Percentiles rank a stretch among this genome's conserved stretches.
These are phyloP conservation scores for Phocides pigmalion DNA, from an alignment of 1,140 invertebrate genomes.

Conservation along the genomic window DNA sequence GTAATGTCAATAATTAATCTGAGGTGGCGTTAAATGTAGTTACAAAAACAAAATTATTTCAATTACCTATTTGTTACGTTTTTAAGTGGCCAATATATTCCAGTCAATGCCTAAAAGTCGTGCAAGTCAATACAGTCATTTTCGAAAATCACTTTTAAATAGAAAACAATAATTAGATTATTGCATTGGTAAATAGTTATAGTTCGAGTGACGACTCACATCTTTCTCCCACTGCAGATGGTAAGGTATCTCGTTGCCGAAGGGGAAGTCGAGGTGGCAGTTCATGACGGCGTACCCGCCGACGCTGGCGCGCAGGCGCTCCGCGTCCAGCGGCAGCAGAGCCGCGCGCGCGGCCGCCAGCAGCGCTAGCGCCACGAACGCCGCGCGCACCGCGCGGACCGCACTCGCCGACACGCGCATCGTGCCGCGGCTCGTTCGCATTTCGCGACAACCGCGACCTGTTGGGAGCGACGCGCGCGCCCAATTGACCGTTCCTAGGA, in stretches of 20 bases:
- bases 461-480: constrained; percentile 27
- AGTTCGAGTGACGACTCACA: constrained; percentile 84
- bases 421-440: constrained; percentile 19
- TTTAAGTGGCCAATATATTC: too few species aligned
- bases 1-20: too few species aligned
- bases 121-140: too few species aligned
- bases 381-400: constrained; percentile 61
- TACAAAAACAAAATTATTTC: too few species aligned
- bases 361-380: constrained; percentile 74
- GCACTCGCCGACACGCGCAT: constrained; percentile 71
- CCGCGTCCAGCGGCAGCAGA: not conserved
- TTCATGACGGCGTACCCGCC: constrained; percentile 94
- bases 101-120: too few species aligned
- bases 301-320: constrained; percentile 85
- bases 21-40: too few species aligned
- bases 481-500: constrained; percentile 32
- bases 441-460: constrained; percentile 21
- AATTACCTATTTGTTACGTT: too few species aligned
- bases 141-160: too few species aligned
- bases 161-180: too few species aligned
- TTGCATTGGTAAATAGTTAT: too few species aligned
- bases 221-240: constrained; percentile 96
- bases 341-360: too few species aligned
- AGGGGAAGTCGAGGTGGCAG: constrained; percentile 95
- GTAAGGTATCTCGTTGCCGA: constrained; percentile 93